Percentiles rank a stretch among this genome's conserved stretches.
Conservation (phyloP, 2,797 vertebrate genomes). For the Ciconia nigra region DNA sequence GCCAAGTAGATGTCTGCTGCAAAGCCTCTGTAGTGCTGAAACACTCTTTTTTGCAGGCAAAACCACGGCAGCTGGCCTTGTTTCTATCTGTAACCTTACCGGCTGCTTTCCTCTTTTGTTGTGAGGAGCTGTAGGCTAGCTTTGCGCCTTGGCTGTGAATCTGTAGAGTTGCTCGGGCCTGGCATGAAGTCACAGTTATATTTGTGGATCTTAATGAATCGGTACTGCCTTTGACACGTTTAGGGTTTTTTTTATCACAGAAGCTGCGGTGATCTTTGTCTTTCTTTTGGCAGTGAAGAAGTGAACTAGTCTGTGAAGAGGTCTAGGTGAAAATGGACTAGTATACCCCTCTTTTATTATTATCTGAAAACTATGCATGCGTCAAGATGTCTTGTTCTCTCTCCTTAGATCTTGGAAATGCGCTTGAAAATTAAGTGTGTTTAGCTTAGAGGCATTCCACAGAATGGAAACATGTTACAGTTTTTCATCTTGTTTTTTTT, state of each 20-base stretch:
- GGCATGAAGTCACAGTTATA: neutral
- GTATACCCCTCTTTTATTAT: fast-evolving
- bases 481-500: neutral
- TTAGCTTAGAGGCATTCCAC: neutral
- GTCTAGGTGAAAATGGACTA: neutral
- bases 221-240: neutral
- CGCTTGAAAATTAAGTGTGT: neutral
- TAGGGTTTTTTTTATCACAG: neutral
- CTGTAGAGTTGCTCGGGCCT: neutral
- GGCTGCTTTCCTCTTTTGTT: neutral
- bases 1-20: neutral
- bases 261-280: neutral
- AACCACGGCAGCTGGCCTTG: neutral
- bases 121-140: neutral
- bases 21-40: neutral
- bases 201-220: neutral
- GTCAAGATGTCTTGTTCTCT: neutral
- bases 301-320: neutral
- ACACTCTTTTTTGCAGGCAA: neutral
- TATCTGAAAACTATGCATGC: fast-evolving
- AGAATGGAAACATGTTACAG: fast-evolving
- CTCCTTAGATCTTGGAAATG: neutral
- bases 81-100: neutral
- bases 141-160: neutral
- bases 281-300: neutral